Base-by-base conservation (phyloP, 1,140 invertebrate genomes). In the Macrotrachela quadricornifera region DNA sequence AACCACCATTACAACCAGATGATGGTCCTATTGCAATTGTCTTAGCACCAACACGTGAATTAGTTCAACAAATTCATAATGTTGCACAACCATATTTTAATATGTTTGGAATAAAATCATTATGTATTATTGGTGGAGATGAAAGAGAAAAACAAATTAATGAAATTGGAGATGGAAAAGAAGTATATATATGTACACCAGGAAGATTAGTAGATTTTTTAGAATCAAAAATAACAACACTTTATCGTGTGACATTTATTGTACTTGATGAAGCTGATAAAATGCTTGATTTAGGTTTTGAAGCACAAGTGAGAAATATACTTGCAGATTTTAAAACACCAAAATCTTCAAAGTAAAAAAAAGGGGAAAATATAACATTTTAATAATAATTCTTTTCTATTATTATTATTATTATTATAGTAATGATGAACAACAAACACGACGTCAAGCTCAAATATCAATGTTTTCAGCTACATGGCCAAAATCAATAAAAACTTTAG, bases 391-490 rank as follows among this genome's bases (percentile, higher is more conserved):
- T n/a, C n/a, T n/a, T n/a, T n/a, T n/a, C n/a, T n/a, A n/a, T n/a
- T n/a, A n/a, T n/a, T n/a, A n/a, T n/a, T 30, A 4, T 30, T 30
- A 4, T 30, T 30, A 2, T 30, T 30, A 30, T 30, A 30, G 21
- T 30, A 30, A 30, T 8, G 21, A 30, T 4, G 21, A 30, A 30
- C 3, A 30, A 30, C 21, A 30, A 30, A 30, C 21, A 30, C 21
- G 8, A 45, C 51, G 68, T 0, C 92, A 99, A 71, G 73, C 92
- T 47, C 90, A 94, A 69, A 86, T 84, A 8, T 74, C 95, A 30
- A 95, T 96, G 90, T 96, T 88, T 85, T 90, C 84, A 56, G 91
- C 90, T 9, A 95, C 90, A 8, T 96, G 90, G 90, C 90, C 90
- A 1, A 91, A 91, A 64, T 90, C 95, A 75, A 88, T 96, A 0